Percentiles rank a stretch among this genome's conserved stretches.
Conservation (phyloP, 1,140 invertebrate species). For the Heliconius congener region DNA sequence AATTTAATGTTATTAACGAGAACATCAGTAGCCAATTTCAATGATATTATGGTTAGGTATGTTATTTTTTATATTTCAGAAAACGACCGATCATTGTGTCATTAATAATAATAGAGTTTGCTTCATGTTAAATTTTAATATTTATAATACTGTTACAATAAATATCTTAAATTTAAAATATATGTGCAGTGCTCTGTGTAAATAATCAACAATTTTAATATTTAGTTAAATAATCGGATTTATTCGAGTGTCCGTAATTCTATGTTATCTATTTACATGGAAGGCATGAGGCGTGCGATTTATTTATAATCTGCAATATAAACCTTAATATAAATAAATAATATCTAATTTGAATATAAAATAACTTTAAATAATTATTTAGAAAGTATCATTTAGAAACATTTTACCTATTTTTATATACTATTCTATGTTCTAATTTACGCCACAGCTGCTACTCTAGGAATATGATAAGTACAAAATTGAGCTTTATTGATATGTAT, state of each 20-base stretch:
- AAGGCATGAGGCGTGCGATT: slow-evolving; percentile 68
- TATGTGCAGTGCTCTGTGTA: slow-evolving; percentile 43
- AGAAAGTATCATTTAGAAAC: slow-evolving; percentile 40
- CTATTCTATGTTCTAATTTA: slow-evolving; percentile 45
- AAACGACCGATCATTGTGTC: background rate
- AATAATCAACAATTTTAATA: slow-evolving; percentile 42
- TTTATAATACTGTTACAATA: slow-evolving; percentile 37
- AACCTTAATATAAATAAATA: slow-evolving; percentile 30
- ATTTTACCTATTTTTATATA: slow-evolving; percentile 50
- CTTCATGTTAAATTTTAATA: slow-evolving; percentile 23
- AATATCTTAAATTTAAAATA: slow-evolving; percentile 35
- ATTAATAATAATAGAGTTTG: slow-evolving; percentile 14
- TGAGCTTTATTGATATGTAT: slow-evolving; percentile 80
- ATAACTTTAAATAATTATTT: slow-evolving; percentile 23
- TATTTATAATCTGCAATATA: slow-evolving; percentile 38
- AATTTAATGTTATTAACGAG: background rate
- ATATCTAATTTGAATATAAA: slow-evolving; percentile 40
- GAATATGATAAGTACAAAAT: slow-evolving; percentile 76
- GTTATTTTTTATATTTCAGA: background rate
- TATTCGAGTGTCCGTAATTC: slow-evolving; percentile 47
- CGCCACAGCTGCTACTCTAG: slow-evolving; percentile 67
- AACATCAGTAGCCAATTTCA: background rate
- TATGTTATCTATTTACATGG: slow-evolving; percentile 68
- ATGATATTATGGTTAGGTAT: background rate
- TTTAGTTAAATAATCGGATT: slow-evolving; percentile 46